Percentiles rank a stretch among this genome's conserved stretches.
Conservation (phyloP, 92 coral and sea anemone species). For the Plumapathes pennacea region DNA sequence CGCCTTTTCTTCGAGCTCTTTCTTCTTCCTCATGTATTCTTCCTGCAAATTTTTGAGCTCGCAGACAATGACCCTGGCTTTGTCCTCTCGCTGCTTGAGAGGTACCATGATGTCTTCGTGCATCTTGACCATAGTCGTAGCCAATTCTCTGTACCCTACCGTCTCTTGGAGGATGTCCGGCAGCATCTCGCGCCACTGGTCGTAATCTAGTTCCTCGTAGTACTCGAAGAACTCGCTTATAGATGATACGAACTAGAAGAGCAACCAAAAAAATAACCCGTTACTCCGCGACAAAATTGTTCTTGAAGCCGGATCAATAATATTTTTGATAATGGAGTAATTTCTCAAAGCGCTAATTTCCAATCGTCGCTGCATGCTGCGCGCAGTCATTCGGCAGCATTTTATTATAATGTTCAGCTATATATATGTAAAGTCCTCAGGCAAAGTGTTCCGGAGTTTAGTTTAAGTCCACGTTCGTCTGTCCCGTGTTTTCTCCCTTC, state of each 20-base stretch:
- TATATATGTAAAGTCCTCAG: too few relatives aligned
- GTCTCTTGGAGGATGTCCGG: constrained; percentile 38
- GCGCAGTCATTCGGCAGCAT: too few relatives aligned
- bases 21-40: constrained; percentile 28
- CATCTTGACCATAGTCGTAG: constrained; percentile 13
- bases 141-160: constrained; percentile 10
- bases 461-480: too few relatives aligned
- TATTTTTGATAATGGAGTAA: too few relatives aligned
- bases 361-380: too few relatives aligned
- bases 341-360: too few relatives aligned
- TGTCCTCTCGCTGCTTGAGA: constrained; percentile 43
- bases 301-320: too few relatives aligned
- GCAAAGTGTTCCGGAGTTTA: too few relatives aligned
- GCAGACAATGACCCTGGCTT: constrained; percentile 37
- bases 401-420: too few relatives aligned
- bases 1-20: constrained; percentile 24
- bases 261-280: too few relatives aligned
- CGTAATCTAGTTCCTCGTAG: constrained; percentile 30
- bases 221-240: constrained; percentile 41
- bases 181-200: constrained; percentile 44
- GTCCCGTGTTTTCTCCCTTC: too few relatives aligned
- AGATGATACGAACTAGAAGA: constrained; percentile 31
- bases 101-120: constrained; percentile 39
- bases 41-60: constrained; percentile 34
- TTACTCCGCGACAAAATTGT: too few relatives aligned